Conservation (phyloP, 1,140 invertebrate species). For the Brachionus paranguensis region DNA sequence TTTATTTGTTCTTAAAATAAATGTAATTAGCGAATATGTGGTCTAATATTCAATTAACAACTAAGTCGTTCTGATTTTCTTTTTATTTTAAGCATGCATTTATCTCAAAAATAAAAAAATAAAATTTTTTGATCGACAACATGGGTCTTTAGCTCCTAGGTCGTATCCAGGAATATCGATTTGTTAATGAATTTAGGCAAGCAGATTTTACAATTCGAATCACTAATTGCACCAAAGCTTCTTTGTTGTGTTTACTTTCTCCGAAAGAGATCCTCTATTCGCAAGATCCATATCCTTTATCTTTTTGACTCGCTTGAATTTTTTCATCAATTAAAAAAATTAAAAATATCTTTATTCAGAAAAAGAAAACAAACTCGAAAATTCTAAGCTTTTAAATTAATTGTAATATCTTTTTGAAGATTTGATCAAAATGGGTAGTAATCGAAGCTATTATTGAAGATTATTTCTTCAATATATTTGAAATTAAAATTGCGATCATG, state of each 20-base stretch:
- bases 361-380: neutral
- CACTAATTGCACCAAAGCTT: neutral
- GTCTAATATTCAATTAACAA: neutral
- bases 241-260: neutral
- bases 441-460: neutral
- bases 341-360: neutral
- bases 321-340: neutral
- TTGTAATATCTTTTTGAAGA: neutral
- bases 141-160: neutral
- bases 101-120: neutral
- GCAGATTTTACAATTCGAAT: neutral
- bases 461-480: neutral
- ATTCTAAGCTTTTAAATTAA: neutral
- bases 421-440: neutral
- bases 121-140: neutral
- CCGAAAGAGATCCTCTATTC: neutral
- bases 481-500: neutral
- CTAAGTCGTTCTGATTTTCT: neutral
- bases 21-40: neutral
- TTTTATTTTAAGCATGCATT: neutral
- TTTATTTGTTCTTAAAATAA: neutral
- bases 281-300: neutral
- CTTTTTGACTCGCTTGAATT: neutral
- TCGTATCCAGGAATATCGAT: neutral
- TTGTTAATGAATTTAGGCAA: neutral